Base-by-base conservation (phyloP, 2,797 vertebrate species). In the Amniataba percoides region DNA sequence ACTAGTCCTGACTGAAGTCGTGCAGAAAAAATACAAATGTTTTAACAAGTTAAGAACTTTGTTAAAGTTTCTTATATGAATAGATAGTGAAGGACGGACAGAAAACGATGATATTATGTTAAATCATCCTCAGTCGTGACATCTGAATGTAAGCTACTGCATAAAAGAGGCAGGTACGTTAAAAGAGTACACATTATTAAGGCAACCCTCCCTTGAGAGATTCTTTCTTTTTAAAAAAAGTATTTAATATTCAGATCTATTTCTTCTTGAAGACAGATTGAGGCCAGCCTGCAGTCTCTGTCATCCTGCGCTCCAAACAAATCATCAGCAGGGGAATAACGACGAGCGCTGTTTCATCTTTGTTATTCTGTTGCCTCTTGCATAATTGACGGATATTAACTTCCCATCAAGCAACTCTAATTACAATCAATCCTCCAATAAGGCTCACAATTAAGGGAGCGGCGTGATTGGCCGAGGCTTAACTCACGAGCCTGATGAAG, bases 381-480 rank as follows among this genome's bases (percentile, higher is more conserved):
- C 94, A 92, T 96, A 96, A 97, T 97, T 97, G 96, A 95, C 94
- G 92, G 95, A 94, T 96, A 95, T 96, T 97, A 97, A 97, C 97
- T 95, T 96, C 95, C 96, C 94, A 96, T 96, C 96, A 97, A 96
- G 97, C 96, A 95, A 94, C 93, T 95, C 92, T 96, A 96, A 97
- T 97, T 96, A 96, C 94, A 96, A 97, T 96, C 95, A 96, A 95
- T 96, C 95, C 95, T 78, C 94, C 96, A 96, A 97, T 96, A 97
- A 96, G 94, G 93, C 94, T 91, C 94, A 18, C 93, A 95, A 96
- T 96, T 97, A 96, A 95, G 87, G 90, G 93, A 96, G 84, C 94
- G 90, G 93, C 96, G 95, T 96, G 94, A 96, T 96, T 95, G 96
- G 96, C 95, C 96, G 91, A 94, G 66, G 95, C 95, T 95, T 93